Conservation (phyloP, 2,888 invertebrate genomes). For the Sipha maydis region DNA sequence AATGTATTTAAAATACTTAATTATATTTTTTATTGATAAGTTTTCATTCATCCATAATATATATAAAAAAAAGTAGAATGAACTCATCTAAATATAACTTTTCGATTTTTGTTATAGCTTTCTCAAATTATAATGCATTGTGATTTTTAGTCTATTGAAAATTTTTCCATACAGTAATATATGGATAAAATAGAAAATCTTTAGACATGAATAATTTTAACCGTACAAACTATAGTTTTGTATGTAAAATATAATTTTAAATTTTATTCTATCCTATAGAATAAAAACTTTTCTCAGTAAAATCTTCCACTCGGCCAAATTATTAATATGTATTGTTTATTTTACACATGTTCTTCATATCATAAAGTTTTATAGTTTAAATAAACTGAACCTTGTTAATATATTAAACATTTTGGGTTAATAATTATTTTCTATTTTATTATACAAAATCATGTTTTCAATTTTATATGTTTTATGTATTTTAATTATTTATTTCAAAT, state of each 20-base stretch:
- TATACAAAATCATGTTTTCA: conserved; percentile 21
- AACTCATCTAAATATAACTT: too few relatives aligned
- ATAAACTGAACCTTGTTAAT: conserved; percentile 20
- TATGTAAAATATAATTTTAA: too few relatives aligned
- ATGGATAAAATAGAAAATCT: too few relatives aligned
- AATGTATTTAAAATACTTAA: too few relatives aligned
- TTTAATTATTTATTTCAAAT: neutral
- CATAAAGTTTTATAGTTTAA: neutral
- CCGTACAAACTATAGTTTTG: neutral
- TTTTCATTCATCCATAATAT: too few relatives aligned
- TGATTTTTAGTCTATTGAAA: too few relatives aligned
- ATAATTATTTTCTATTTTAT: conserved; percentile 40
- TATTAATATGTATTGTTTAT: neutral
- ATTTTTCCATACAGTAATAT: too few relatives aligned
- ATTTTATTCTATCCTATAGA: neutral
- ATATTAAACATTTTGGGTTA: neutral
- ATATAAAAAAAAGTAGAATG: too few relatives aligned
- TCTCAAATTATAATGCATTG: too few relatives aligned
- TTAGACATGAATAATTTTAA: neutral
- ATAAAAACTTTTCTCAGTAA: neutral
- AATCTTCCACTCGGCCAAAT: neutral
- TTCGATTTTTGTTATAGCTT: too few relatives aligned
- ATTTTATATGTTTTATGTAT: conserved; percentile 15
- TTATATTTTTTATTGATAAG: too few relatives aligned
- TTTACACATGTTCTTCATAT: neutral